phyloP scores from a whole-genome alignment of 2,113 vertebrate species.

The Jacana jacana region DNA sequence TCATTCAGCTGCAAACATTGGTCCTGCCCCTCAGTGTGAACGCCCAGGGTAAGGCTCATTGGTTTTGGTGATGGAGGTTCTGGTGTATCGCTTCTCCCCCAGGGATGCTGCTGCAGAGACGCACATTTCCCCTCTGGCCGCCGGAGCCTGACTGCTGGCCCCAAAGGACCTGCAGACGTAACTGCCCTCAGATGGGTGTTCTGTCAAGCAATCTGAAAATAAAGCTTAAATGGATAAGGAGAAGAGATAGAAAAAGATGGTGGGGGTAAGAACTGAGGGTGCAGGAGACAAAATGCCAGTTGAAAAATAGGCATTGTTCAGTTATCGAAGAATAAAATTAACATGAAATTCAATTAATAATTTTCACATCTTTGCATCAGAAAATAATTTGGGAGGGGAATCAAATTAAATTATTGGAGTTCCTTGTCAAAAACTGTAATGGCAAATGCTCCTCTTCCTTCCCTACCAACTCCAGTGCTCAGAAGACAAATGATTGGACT shows the following conservation, averaged over 20 bases:
- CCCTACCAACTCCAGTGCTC: not conserved
- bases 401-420: not conserved
- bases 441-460: not conserved
- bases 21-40: not conserved
- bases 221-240: not conserved
- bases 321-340: not conserved
- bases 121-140: not conserved
- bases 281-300: not conserved
- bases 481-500: accelerated
- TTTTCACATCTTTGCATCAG: not conserved
- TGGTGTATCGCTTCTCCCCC: accelerated
- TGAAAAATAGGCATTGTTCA: not conserved
- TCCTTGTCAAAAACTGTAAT: not conserved
- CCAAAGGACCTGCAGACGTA: not conserved
- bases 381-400: not conserved
- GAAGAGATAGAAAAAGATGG: not conserved
- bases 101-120: not conserved
- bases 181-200: not conserved
- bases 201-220: not conserved
- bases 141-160: not conserved
- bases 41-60: not conserved
- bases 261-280: not conserved
- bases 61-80: not conserved
- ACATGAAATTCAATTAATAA: not conserved
- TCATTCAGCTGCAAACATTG: not conserved